These are phyloP conservation scores for Chamaetylas fuelleborni DNA, from an alignment of 2,113 vertebrate genomes.

Conservation along the genomic window DNA sequence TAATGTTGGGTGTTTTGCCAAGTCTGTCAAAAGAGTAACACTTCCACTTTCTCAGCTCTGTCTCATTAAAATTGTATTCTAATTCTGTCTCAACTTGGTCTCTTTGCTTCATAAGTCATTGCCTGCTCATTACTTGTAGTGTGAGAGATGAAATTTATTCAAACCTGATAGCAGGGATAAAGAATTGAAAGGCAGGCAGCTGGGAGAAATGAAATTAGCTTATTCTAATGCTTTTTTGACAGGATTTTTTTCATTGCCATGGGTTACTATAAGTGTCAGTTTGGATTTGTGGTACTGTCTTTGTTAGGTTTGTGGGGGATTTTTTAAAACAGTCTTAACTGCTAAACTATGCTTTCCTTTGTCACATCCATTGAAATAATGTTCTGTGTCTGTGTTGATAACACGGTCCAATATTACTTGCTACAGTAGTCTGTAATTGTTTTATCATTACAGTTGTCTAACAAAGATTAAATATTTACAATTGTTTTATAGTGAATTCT, in stretches of 20 bases:
- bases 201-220: conserved; percentile 78
- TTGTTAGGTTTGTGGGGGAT: conserved; percentile 55
- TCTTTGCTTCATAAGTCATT: conserved; percentile 81
- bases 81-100: conserved; percentile 78
- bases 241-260: conserved; percentile 62
- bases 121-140: conserved; percentile 80
- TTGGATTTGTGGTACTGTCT: conserved; percentile 69
- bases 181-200: conserved; percentile 76
- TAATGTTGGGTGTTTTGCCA: conserved; percentile 79
- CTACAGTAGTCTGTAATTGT: conserved; percentile 55
- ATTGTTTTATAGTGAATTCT: conserved; percentile 36
- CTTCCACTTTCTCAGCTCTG: conserved; percentile 73
- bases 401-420: conserved; percentile 43
- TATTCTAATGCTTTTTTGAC: conserved; percentile 72
- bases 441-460: conserved; percentile 49
- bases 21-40: conserved; percentile 79
- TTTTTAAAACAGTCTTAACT: conserved; percentile 45
- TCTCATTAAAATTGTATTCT: conserved; percentile 85
- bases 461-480: conserved; percentile 53
- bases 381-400: conserved; percentile 2
- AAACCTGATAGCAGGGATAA: conserved; percentile 76
- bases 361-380: conserved; percentile 35
- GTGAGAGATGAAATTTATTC: conserved; percentile 82
- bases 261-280: conserved; percentile 66
- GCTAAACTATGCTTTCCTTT: conserved; percentile 31